Evolutionary conservation across 37 sponge, comb jelly and placozoan species (phyloP).

Genomic region (Diacarnus erythraeanus): DNA sequence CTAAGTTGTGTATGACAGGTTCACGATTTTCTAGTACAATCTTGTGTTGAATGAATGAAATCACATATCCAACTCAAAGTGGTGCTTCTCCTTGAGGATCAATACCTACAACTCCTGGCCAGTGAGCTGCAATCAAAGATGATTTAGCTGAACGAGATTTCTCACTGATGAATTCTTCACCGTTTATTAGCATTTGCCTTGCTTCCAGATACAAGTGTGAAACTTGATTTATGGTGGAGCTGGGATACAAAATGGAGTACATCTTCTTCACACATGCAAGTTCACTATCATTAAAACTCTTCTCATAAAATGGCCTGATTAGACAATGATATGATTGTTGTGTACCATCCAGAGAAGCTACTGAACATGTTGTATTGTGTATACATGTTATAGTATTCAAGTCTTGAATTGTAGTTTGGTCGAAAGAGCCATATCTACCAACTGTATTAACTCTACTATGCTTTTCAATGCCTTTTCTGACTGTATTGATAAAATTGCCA

Average conservation of each 20-base stretch:
- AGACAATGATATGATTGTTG: background rate
- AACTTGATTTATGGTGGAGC: background rate
- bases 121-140: slow-evolving; percentile 19
- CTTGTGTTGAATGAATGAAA: background rate
- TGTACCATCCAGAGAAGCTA: background rate
- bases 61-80: background rate
- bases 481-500: background rate
- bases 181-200: background rate
- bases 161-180: slow-evolving; percentile 15
- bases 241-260: background rate
- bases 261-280: background rate
- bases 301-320: background rate
- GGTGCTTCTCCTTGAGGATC: slow-evolving; percentile 17
- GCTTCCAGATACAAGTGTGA: background rate
- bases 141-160: slow-evolving; percentile 7
- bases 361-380: background rate
- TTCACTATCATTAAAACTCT: slow-evolving; percentile 8
- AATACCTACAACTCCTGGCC: slow-evolving; percentile 14
- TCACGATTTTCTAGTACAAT: background rate
- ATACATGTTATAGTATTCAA: background rate
- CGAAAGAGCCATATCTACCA: background rate
- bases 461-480: background rate
- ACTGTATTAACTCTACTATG: background rate
- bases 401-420: background rate
- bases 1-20: background rate